Evolutionary conservation across 2,888 invertebrate genomes (phyloP).

Genomic region (Keiferia lycopersicella): DNA sequence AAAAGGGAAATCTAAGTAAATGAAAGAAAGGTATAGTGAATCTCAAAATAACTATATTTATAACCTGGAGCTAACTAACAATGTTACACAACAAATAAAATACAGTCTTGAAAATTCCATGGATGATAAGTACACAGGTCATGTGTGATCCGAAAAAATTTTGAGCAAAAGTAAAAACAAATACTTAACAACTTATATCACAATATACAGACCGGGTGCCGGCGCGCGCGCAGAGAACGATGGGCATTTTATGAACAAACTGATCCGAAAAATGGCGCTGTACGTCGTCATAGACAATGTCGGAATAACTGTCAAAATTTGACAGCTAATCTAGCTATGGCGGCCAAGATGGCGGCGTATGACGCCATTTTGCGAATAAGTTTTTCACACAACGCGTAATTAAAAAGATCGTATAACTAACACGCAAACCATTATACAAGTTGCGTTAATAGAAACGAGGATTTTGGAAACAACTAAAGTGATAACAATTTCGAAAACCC

Average conservation of each 20-base stretch:
- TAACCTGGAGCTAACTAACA: constrained; percentile 76
- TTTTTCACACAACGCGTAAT: background rate
- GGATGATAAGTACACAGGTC: constrained; percentile 77
- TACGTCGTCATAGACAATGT: too few species aligned
- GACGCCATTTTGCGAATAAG: too few species aligned
- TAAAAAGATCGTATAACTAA: constrained; percentile 31
- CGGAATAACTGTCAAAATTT: too few species aligned
- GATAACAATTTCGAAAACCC: constrained; percentile 34
- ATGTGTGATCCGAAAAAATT: constrained; percentile 59
- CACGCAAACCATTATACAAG: constrained; percentile 30
- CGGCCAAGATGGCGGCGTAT: too few species aligned
- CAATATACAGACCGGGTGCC: constrained; percentile 60
- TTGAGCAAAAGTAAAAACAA: constrained; percentile 64
- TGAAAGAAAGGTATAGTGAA: constrained; percentile 44
- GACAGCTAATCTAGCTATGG: too few species aligned
- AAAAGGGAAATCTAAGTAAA: too few species aligned
- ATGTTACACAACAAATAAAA: constrained; percentile 78
- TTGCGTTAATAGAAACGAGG: constrained; percentile 10
- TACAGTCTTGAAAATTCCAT: constrained; percentile 81
- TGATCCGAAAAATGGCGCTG: constrained; percentile 9
- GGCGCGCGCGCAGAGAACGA: constrained; percentile 47
- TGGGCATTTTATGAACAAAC: too few species aligned
- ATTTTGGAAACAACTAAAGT: constrained; percentile 19
- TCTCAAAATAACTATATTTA: constrained; percentile 79
- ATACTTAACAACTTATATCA: constrained; percentile 70